Percentiles rank a stretch among this genome's conserved stretches.
Conservation (phyloP, 2,797 vertebrate genomes). For the Tragopan temminckii region DNA sequence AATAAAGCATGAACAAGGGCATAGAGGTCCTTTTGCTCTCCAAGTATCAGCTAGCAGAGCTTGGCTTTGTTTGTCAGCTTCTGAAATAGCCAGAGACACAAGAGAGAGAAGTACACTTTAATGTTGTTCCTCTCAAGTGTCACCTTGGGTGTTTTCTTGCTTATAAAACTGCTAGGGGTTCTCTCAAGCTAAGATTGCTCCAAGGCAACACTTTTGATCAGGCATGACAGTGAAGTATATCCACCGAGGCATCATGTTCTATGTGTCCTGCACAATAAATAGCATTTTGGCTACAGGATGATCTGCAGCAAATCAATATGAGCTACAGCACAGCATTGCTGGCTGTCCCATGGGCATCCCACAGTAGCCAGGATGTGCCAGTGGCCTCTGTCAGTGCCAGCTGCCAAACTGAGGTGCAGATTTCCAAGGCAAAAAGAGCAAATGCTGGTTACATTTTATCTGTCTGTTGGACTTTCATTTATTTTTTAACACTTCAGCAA, state of each 20-base stretch:
- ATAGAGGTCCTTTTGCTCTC: constrained; percentile 12
- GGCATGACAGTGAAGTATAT: constrained; percentile 21
- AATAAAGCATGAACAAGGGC: constrained; percentile 26
- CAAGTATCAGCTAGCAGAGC: neutral
- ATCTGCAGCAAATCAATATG: neutral
- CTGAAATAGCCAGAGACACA: constrained; percentile 51
- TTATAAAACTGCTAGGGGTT: constrained; percentile 49
- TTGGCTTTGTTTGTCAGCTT: constrained; percentile 39
- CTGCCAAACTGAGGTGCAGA: neutral
- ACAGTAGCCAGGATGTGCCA: rapidly evolving
- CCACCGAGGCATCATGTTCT: neutral
- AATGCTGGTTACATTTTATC: neutral
- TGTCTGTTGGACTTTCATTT: neutral
- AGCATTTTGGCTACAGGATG: neutral
- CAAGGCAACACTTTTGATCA: constrained; percentile 58
- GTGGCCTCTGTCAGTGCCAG: neutral
- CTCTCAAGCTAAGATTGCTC: constrained; percentile 38
- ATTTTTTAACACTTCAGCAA: constrained; percentile 7
- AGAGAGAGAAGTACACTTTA: constrained; percentile 33
- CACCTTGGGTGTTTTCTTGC: constrained; percentile 58
- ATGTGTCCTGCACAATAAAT: constrained; percentile 28
- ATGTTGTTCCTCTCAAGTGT: constrained; percentile 48
- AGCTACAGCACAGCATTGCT: neutral
- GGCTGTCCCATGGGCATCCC: rapidly evolving
- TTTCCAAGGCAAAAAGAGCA: constrained; percentile 9